Evolutionary conservation across 1,140 invertebrate species (phyloP), one percentile per base, ranked within the genome.

Genomic region (Leptopilina boulardi): DNA sequence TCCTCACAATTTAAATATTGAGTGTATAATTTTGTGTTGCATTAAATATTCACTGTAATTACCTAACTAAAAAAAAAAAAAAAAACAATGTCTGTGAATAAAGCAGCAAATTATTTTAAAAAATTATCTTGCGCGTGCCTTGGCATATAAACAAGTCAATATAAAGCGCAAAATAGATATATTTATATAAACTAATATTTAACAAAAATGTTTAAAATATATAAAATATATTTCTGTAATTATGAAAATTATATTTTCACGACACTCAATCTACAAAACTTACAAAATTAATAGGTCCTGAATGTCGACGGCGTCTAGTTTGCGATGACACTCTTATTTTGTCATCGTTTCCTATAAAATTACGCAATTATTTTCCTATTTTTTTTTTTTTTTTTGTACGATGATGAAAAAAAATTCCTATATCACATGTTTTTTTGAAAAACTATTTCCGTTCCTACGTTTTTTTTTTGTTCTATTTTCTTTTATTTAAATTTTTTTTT

Each of bases 241-340:
- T 41, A 13, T 15, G 18, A 15, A 71, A 71, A 38, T 44, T 30
- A 84, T 77, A 81, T 75, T 76, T 78, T 80, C 71, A 85, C 76
- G 77, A 84, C 81, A 85, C 83, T 82, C 79, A 82, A 75, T 78
- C 75, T 77, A 77, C 73, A 51, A 38, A 82, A 91, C 90, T 91
- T 91, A 91, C 90, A 87, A 90, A 88, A 80, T 89, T 87, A 82
- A 83, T 88, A 84, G 90, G 84, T 88, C 89, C 89, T 19, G 88
- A 91, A 84, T 86, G 85, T 88, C 90, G 85, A 86, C 87, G 89
- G 75, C 77, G 87, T 79, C 83, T 85, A 78, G 77, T 74, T 82
- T 86, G 84, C 79, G 76, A 86, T 78, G 89, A 86, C 79, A 88
- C 85, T 81, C 84, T 86, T 83, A 90, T 84, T 75, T 84, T 87